Evolutionary conservation across 2,888 invertebrate genomes (phyloP), one percentile per base, ranked within the genome.

Genomic region (Aquatica leii): DNA sequence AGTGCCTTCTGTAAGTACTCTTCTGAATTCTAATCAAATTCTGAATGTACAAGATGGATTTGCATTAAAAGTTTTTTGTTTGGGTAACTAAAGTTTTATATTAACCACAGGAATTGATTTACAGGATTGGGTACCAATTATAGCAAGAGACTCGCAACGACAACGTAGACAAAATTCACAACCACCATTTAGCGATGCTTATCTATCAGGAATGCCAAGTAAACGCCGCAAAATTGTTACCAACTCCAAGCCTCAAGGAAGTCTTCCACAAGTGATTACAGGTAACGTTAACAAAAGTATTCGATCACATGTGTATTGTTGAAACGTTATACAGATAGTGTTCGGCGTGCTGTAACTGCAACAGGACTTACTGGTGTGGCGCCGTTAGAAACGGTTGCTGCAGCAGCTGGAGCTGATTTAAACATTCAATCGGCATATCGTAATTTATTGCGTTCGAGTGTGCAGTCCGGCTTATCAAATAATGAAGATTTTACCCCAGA

Each of bases 101-200:
- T n/a, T n/a, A n/a, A n/a, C n/a, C n/a, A n/a, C n/a, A n/a, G n/a
- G n/a, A n/a, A n/a, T n/a, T n/a, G n/a, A n/a, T n/a, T n/a, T n/a
- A n/a, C 18, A 88, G 86, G 90, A 91, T 66, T 97, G 96, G 97
- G 90, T 95, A 65, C 94, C 95, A 6, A 90, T 95, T 68, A 92
- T 97, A 68, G 87, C 91, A 6, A 86, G 90, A 62, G 97, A 97
- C 80, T 85, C 90, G 51, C 87, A 89, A 72, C 83, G 87, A 59
- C 95, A 95, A 80, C 84, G 88, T 55, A 82, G 86, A 51, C 87
- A 88, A 73, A 80, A 77, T 70, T 70, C 82, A 3, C 86, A 83
- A 73, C 78, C 84, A 0, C 88, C 91, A 21, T 91, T 91, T 80
- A 96, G 96, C 77, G 96, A 97, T 82, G 94, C 94, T 0, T 97